Base-by-base conservation (phyloP, 1,140 invertebrate genomes). In the Drosophila trapezifrons region DNA sequence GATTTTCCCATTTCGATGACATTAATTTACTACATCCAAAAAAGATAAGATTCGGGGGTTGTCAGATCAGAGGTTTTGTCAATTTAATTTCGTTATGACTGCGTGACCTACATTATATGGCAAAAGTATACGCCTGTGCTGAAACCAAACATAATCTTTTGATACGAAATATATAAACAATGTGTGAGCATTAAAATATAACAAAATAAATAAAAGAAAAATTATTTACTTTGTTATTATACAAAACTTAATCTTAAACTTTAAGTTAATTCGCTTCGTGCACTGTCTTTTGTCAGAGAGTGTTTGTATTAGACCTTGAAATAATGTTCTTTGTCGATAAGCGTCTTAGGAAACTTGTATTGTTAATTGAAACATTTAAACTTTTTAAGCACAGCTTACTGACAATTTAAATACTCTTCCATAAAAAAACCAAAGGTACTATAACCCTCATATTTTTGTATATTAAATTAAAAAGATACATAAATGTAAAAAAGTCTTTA, bases 11-110 rank as follows among this genome's bases (percentile, higher is more conserved):
- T 32, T 46, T 49, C 18, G 38, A 49, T 38, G 59, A 80, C 65
- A 45, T 37, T 77, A 80, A 69, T 83, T 82, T 87, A 78, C 66
- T 58, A 87, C 51, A 58, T 54, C 47, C 9, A 45, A 42, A 40
- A 10, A 18, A 76, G 82, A 86, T 86, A 82, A 86, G 82, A 85
- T 85, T 85, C 38, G 52, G 18, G 10, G 49, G 38, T 37, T 65
- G 64, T 76, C 80, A 56, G 40, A 46, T 70, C 32, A 32, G 22
- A 18, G 38, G n/a, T 22, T 22, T 64, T 69, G 25, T 56, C 49
- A 67, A 45, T 45, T 67, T 43, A 18, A 43, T 37, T 35, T 45
- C 3, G 32, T 13, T 29, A 4, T 20, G 15, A 46, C 17, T 12
- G 10, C 9, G 20, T 63, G 42, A 20, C 22, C 49, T 35, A 46